Evolutionary conservation across 2,888 invertebrate genomes (phyloP).

Genomic region (Noctua comes): DNA sequence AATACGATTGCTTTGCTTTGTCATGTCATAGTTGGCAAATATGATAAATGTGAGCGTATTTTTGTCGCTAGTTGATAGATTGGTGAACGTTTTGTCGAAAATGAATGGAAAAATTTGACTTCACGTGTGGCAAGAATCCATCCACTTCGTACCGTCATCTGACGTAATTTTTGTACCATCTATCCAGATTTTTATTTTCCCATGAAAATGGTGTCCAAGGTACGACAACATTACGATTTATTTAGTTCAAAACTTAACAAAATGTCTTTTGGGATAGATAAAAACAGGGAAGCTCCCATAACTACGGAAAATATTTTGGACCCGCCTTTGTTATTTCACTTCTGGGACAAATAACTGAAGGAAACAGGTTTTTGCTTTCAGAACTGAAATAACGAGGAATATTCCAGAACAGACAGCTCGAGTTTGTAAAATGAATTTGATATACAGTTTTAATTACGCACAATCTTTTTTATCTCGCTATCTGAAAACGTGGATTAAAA

Average conservation of each 20-base stretch:
- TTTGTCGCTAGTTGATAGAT: constrained; percentile 11
- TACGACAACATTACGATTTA: constrained; percentile 13
- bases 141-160: not conserved
- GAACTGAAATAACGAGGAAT: constrained; percentile 14
- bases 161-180: constrained; percentile 1
- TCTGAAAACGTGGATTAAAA: not conserved
- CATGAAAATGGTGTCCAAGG: not conserved
- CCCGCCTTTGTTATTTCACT: constrained; percentile 29
- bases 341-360: constrained; percentile 44
- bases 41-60: constrained; percentile 20
- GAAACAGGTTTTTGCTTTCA: constrained; percentile 40
- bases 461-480: constrained; percentile 14
- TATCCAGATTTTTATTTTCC: not conserved
- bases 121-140: not conserved
- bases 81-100: not conserved
- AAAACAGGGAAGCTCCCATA: constrained; percentile 5
- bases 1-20: constrained; percentile 33
- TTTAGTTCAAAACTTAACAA: constrained; percentile 10
- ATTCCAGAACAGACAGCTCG: constrained; percentile 22
- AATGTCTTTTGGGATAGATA: constrained; percentile 35
- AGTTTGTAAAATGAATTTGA: constrained; percentile 18
- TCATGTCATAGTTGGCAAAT: constrained; percentile 24
- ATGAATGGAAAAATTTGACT: not conserved
- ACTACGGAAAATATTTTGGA: constrained; percentile 27
- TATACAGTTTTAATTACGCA: constrained; percentile 12